Percentiles rank a stretch among this genome's conserved stretches.
Conservation (phyloP, 2,113 vertebrate genomes). For the Trematomus loennbergii region DNA sequence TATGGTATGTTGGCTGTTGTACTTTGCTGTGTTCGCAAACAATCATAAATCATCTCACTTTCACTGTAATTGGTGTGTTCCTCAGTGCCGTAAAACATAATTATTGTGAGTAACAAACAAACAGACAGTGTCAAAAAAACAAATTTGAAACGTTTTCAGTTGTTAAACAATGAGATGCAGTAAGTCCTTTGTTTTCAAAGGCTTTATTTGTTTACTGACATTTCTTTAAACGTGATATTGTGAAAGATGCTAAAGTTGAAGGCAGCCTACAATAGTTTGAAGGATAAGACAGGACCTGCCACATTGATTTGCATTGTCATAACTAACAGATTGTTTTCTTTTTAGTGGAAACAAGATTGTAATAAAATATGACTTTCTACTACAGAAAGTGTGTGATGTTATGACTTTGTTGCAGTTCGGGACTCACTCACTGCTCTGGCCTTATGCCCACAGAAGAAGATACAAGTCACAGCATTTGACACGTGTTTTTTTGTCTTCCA, state of each 20-base stretch:
- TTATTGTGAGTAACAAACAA: background rate
- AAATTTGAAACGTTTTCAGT: too few species aligned
- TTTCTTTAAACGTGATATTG: background rate
- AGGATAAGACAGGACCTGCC: background rate
- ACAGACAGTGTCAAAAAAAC: too few species aligned
- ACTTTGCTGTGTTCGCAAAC: background rate
- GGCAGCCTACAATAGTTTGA: background rate
- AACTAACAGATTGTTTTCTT: background rate
- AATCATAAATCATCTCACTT: slow-evolving; percentile 1
- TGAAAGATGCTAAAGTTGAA: background rate
- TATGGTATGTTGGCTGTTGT: too few species aligned
- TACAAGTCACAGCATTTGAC: slow-evolving; percentile 29
- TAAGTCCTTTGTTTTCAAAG: background rate
- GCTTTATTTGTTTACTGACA: too few species aligned
- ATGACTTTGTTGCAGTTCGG: background rate
- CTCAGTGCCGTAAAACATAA: background rate
- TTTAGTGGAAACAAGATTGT: background rate
- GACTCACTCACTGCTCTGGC: slow-evolving; percentile 2
- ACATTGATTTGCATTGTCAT: background rate
- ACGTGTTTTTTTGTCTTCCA: slow-evolving; percentile 51
- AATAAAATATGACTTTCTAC: background rate
- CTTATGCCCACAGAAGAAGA: background rate
- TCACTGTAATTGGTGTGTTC: background rate
- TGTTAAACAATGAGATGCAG: too few species aligned
- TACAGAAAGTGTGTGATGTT: background rate